Base-by-base conservation (phyloP, 2,113 vertebrate species). In the Poeciliopsis occidentalis region DNA sequence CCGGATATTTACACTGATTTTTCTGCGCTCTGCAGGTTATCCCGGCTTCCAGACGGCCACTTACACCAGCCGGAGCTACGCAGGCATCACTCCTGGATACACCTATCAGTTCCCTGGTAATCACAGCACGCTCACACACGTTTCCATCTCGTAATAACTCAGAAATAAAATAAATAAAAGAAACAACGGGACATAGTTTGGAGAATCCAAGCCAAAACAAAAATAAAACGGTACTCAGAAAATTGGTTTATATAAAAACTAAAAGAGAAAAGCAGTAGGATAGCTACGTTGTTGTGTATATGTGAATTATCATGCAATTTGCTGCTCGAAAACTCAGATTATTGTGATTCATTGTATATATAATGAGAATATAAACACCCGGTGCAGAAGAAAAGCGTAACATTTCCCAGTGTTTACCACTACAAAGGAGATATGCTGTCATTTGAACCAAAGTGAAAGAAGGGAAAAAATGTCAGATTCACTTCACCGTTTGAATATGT, bases 21-120 rank as follows among this genome's bases (percentile, higher is more conserved):
- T 60, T 85, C 15, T 69, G 31, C 34, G 34, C 13, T 64, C 26
- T 47, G 22, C 89, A 99, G 98, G 98, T 88, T 99, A 99, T 81
- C 98, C 98, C 11, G 97, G 98, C 76, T 99, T 99, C 93, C 98
- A 99, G 91, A 97, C 98, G 4, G 96, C 98, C 19, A 98, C 98
- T 64, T 99, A 99, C 0, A 96, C 98, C 12, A 98, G 98, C 79
- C 96, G 98, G 73, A 98, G 97, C 93, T 99, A 99, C 63, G 96
- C 98, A 78, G 97, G 98, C 88, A 95, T 99, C 54, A 97, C 97
- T 67, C 98, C 98, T 63, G 98, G 98, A 85, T 99, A 99, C 78
- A 98, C 98, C 91, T 99, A 99, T 91, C 98, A 99, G 95, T 99
- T 99, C 86, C 98, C 98, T 4, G 98, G 98, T 99, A 96, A 95